Conservation (phyloP, 1,140 invertebrate species). For the Bombus turneri region DNA sequence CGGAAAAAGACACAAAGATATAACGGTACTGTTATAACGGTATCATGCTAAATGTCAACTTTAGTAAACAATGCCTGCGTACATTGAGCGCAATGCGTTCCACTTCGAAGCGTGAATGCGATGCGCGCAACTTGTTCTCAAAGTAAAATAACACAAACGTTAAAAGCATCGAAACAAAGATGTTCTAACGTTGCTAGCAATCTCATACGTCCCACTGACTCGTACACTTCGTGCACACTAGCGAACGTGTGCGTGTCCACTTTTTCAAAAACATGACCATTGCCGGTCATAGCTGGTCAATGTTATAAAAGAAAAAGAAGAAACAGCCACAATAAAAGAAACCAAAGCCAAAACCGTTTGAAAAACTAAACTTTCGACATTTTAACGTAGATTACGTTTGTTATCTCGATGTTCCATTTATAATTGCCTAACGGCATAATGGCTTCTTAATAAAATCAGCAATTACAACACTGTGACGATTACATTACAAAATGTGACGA, state of each 20-base stretch:
- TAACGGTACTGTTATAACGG: not conserved
- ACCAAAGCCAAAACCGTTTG: too few relatives aligned
- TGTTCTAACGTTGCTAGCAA: not conserved
- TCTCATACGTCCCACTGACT: not conserved
- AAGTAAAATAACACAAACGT: conserved; percentile 27
- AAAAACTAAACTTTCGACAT: too few relatives aligned
- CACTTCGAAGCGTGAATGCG: not conserved
- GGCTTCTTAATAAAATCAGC: not conserved
- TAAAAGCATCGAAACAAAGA: conserved; percentile 28
- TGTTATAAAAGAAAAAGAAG: not conserved
- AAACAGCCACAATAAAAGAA: too few relatives aligned
- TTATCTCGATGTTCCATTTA: not conserved
- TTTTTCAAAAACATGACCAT: not conserved
- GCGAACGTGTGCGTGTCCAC: not conserved
- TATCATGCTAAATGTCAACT: not conserved
- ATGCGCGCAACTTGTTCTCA: conserved; percentile 7
- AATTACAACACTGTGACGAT: too few relatives aligned
- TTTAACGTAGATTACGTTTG: not conserved
- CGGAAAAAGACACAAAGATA: not conserved
- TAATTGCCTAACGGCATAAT: not conserved
- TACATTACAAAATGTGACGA: too few relatives aligned
- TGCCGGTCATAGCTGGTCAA: not conserved
- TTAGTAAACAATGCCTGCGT: not conserved
- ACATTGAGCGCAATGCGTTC: not conserved
- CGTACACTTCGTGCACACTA: too few relatives aligned